These are phyloP conservation scores for Drosophila ercepeae DNA, from an alignment of 1,140 invertebrate species.

Conservation along the genomic window DNA sequence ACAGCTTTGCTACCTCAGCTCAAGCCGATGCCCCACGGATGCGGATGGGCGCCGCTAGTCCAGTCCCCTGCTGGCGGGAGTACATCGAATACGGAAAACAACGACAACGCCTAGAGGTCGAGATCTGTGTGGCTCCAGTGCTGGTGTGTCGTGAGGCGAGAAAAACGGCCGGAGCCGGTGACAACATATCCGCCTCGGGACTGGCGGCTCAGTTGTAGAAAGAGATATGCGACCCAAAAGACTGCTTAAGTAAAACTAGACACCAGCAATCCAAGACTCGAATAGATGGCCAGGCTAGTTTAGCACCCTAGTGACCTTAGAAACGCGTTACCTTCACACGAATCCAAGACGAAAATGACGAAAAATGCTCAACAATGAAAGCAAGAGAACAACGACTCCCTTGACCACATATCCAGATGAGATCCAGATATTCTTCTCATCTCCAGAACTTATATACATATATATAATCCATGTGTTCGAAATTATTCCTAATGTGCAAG, in stretches of 20 bases:
- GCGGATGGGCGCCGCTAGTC: slow-evolving; percentile 87
- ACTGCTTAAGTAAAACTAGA: slow-evolving; percentile 67
- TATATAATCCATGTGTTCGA: slow-evolving; percentile 57
- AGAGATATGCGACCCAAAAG: slow-evolving; percentile 41
- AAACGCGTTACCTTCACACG: slow-evolving; percentile 73
- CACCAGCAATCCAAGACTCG: slow-evolving; percentile 58
- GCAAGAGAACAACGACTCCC: slow-evolving; percentile 55
- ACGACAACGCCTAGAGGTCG: slow-evolving; percentile 83
- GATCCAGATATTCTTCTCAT: slow-evolving; percentile 11
- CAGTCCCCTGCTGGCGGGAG: slow-evolving; percentile 94
- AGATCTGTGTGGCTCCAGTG: slow-evolving; percentile 93
- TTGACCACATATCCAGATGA: slow-evolving; percentile 58
- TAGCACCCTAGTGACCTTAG: slow-evolving; percentile 81
- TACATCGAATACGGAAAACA: slow-evolving; percentile 82
- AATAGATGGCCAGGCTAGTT: slow-evolving; percentile 53
- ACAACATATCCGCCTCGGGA: slow-evolving; percentile 94
- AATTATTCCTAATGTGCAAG: slow-evolving; percentile 60
- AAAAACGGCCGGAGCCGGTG: slow-evolving; percentile 94
- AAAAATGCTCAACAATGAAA: slow-evolving; percentile 38
- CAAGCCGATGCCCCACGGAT: slow-evolving; percentile 84
- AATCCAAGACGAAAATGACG: slow-evolving; percentile 35
- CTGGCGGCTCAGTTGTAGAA: slow-evolving; percentile 89
- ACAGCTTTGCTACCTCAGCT: slow-evolving; percentile 91
- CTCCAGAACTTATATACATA: slow-evolving; percentile 1
- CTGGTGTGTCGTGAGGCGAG: slow-evolving; percentile 92